A percentile compares a stretch with the other conserved stretches of the same genome.
These are phyloP conservation scores for Gonocerus acuteangulatus DNA, from an alignment of 2,888 invertebrate genomes.

Conservation along the genomic window DNA sequence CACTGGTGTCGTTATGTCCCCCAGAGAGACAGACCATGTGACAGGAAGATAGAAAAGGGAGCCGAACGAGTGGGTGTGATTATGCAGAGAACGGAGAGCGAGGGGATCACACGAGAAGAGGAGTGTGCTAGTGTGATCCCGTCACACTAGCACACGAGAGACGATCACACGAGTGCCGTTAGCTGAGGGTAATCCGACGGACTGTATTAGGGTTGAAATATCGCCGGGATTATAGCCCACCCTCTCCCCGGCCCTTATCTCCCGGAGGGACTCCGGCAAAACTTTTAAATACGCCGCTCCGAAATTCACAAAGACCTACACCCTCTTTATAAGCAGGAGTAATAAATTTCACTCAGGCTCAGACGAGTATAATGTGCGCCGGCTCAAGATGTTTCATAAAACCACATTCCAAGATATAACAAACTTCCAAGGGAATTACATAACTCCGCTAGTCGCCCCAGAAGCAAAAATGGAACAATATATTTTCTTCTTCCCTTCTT, in stretches of 20 bases:
- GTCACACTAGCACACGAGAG: too few relatives aligned
- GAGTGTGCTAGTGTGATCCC: too few relatives aligned
- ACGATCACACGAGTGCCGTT: background rate
- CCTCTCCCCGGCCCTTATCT: background rate
- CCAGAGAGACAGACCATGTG: too few relatives aligned
- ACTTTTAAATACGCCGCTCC: constrained; percentile 1
- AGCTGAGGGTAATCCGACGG: constrained; percentile 2
- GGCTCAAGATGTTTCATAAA: too few relatives aligned
- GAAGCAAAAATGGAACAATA: background rate
- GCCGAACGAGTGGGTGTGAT: too few relatives aligned
- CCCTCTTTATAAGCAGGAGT: background rate
- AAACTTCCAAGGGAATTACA: too few relatives aligned
- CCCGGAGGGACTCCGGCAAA: background rate
- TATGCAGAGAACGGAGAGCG: too few relatives aligned
- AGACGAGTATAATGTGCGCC: background rate
- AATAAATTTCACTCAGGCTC: background rate
- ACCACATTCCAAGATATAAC: too few relatives aligned
- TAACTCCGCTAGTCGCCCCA: background rate
- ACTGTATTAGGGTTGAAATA: constrained; percentile 14
- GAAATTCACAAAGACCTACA: background rate
- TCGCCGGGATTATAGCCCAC: background rate
- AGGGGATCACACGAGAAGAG: too few relatives aligned
- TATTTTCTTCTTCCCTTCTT: background rate
- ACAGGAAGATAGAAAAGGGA: too few relatives aligned
- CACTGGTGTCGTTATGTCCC: too few relatives aligned